Base-by-base conservation (phyloP, 2,888 invertebrate genomes). In the Aleiodes alternator region DNA sequence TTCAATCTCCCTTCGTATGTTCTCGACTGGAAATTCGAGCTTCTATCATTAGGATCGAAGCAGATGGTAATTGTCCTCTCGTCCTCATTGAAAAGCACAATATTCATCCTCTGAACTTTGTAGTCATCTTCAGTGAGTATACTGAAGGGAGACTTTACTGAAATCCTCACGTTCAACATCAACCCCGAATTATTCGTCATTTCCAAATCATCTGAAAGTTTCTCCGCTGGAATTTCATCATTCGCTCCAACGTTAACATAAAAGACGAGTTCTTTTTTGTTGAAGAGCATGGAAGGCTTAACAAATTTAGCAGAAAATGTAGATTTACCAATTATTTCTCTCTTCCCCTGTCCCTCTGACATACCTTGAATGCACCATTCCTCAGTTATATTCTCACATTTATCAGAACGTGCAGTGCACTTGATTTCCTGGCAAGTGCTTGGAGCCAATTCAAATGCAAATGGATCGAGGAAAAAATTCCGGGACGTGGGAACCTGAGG, bases 311-410 rank as follows among this genome's bases (percentile, higher is more conserved):
- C 92, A 51, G 85, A 86, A 68, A 93, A 87, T 76, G 87, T 88
- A 79, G 92, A 92, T 66, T 90, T 90, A 34, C 92, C 85, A 53
- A 93, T 86, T 56, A 92, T 82, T 80, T 91, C 91, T 64, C 92
- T 91, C 84, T 91, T 92, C 70, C 90, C 91, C 4, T 90, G 89
- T 4, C 92, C 91, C 64, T 92, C 92, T 3, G 92, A 90, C 59
- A 91, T 89, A 12, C 92, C 92, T 68, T 92, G 90, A 77, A 93
- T 90, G 84, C 92, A 92, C 91, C 93, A 93, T 81, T 90, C 90
- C 86, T 93, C 93, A 73, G 90, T 90, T 0, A 92, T 78, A 1
- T 84, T 87, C 51, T 90, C 87, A 61, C 81, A 83, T 12, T 16
- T 29, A 48, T 83, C 74, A 76, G 83, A 83, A 7, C 76, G 76